phyloP scores from a whole-genome alignment of 2,888 invertebrate species.

The Ectemnius lituratus region DNA sequence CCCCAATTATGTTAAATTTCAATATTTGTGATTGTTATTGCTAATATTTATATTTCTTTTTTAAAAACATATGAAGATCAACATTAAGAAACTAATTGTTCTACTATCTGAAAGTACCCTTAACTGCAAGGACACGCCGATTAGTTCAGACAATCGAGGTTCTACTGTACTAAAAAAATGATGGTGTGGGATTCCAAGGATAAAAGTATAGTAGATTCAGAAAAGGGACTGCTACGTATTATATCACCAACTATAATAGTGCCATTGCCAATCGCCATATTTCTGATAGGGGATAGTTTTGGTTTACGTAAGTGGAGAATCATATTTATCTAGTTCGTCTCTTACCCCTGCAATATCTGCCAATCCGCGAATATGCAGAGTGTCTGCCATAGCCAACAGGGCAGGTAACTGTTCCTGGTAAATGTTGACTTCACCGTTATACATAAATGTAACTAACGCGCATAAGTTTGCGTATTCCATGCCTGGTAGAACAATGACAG shows the following conservation, averaged over 20 bases:
- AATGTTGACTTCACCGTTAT: constrained; percentile 92
- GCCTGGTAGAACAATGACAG: constrained; percentile 85
- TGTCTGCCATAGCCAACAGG: constrained; percentile 87
- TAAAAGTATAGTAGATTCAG: constrained; percentile 30
- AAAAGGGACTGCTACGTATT: constrained; percentile 18
- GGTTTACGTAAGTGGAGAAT: not conserved
- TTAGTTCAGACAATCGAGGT: no score
- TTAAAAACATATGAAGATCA: no score
- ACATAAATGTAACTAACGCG: constrained; percentile 91
- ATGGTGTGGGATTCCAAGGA: constrained; percentile 16
- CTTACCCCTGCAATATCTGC: constrained; percentile 89
- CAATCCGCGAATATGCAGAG: constrained; percentile 89
- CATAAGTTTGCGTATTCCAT: constrained; percentile 85
- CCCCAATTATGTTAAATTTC: no score
- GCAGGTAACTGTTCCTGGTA: constrained; percentile 88
- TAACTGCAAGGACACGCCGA: no score
- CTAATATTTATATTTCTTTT: no score
- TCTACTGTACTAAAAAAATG: constrained; percentile 4
- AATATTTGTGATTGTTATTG: no score
- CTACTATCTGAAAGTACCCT: no score
- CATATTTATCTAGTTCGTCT: not conserved
- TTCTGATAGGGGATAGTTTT: not conserved
- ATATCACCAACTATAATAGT: constrained; percentile 25
- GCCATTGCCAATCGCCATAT: constrained; percentile 33
- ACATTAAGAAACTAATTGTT: no score